A percentile compares a stretch with the other conserved stretches of the same genome.
Evolutionary conservation across 2,113 vertebrate genomes (phyloP).

Genomic region (Stomatorhinus ivindoensis): DNA sequence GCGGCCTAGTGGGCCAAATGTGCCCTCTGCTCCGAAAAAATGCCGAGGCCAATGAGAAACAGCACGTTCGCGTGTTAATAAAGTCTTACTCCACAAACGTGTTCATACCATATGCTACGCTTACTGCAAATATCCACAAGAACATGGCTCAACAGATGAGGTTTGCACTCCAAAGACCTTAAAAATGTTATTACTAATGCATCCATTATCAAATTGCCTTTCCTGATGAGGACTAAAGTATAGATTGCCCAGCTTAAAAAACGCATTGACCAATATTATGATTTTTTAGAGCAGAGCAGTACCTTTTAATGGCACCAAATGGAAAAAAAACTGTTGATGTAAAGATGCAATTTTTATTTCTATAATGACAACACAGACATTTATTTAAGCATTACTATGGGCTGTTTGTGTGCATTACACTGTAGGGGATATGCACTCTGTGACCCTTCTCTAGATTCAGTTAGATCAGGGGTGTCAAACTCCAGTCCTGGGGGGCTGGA

Average conservation of each 20-base stretch:
- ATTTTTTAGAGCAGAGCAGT: not conserved
- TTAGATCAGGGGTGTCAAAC: not conserved
- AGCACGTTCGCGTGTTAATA: not conserved
- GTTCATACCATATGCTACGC: not conserved
- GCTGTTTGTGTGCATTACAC: not conserved
- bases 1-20: constrained; percentile 37
- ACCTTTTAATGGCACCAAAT: not conserved
- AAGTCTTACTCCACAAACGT: constrained; percentile 4
- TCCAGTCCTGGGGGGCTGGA: too few relatives aligned
- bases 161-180: not conserved
- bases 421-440: not conserved
- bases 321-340: not conserved
- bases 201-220: not conserved
- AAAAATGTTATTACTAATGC: not conserved
- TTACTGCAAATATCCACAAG: not conserved
- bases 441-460: not conserved
- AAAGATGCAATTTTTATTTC: not conserved
- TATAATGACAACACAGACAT: not conserved
- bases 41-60: constrained; percentile 37
- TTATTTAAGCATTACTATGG: not conserved
- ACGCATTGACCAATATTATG: not conserved
- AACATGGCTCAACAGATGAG: not conserved
- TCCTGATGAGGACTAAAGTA: not conserved
- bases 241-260: not conserved
- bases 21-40: constrained; percentile 40